Percentiles rank a stretch among this genome's conserved stretches.
Conservation (phyloP, 2,888 invertebrate genomes). For the Sarcophaga variegata region DNA sequence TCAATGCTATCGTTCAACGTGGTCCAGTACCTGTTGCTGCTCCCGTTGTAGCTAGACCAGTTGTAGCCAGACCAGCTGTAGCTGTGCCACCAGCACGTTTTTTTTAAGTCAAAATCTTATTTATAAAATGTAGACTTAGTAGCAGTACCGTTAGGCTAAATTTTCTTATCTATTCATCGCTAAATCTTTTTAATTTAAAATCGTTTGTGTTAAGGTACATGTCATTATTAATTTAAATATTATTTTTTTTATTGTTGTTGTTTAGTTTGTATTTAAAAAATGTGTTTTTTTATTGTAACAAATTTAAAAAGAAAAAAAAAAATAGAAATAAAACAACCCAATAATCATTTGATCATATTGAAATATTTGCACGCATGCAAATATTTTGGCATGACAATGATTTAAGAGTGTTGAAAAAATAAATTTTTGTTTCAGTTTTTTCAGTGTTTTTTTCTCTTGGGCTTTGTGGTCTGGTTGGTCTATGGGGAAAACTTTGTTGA, state of each 20-base stretch:
- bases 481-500: slow-evolving; percentile 5
- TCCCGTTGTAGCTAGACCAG: slow-evolving; percentile 74
- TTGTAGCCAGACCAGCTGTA: slow-evolving; percentile 70
- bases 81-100: slow-evolving; percentile 72
- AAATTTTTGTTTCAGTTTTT: slow-evolving; percentile 13
- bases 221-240: slow-evolving; percentile 60
- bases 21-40: slow-evolving; percentile 81
- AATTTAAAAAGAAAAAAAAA: background rate
- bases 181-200: slow-evolving; percentile 26
- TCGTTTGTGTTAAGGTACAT: slow-evolving; percentile 31
- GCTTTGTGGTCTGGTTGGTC: background rate
- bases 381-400: slow-evolving; percentile 62
- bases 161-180: slow-evolving; percentile 12
- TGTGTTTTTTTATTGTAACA: slow-evolving; percentile 24
- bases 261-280: slow-evolving; percentile 53
- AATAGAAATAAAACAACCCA: slow-evolving; percentile 34
- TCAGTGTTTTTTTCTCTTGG: background rate
- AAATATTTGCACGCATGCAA: slow-evolving; percentile 49
- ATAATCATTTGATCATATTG: slow-evolving; percentile 49
- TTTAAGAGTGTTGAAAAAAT: slow-evolving; percentile 60
- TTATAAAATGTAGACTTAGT: slow-evolving; percentile 4
- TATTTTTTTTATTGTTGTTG: slow-evolving; percentile 54
- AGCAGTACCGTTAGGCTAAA: background rate
- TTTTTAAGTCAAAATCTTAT: slow-evolving; percentile 51
- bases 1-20: slow-evolving; percentile 84